A percentile compares a stretch with the other conserved stretches of the same genome.
Evolutionary conservation across 2,888 invertebrate species (phyloP).

Genomic region (Empis stercorea): DNA sequence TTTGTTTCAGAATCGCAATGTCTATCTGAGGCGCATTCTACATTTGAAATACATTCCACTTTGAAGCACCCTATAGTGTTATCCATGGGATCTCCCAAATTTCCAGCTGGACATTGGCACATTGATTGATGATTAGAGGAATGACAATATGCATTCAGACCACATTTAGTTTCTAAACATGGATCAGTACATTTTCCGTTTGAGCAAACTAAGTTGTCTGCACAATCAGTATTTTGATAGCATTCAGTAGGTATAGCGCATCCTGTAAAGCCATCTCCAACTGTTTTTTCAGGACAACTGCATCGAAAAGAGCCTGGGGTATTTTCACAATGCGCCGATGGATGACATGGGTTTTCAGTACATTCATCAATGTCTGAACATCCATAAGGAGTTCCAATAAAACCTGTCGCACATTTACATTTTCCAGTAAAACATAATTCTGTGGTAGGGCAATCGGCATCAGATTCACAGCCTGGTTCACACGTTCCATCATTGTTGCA

Average conservation of each 20-base stretch:
- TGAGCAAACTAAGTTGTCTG: conserved; percentile 59
- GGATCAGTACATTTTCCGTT: conserved; percentile 70
- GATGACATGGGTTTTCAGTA: conserved; percentile 60
- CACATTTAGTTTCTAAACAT: conserved; percentile 59
- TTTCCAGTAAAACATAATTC: conserved; percentile 63
- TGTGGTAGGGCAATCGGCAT: conserved; percentile 64
- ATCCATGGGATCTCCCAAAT: conserved; percentile 69
- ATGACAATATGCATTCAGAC: conserved; percentile 61
- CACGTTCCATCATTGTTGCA: conserved; percentile 68
- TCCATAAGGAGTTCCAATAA: conserved; percentile 54
- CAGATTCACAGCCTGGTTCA: conserved; percentile 67
- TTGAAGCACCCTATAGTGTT: conserved; percentile 70
- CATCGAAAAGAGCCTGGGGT: conserved; percentile 69
- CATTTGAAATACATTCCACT: conserved; percentile 70
- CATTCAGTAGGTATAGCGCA: conserved; percentile 69
- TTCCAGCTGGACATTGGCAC: conserved; percentile 69
- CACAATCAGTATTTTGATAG: conserved; percentile 57
- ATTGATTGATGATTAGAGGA: conserved; percentile 56
- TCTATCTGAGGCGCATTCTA: conserved; percentile 62
- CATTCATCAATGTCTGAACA: conserved; percentile 81
- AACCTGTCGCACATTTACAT: conserved; percentile 69
- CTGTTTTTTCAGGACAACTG: conserved; percentile 61
- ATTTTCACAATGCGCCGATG: conserved; percentile 66
- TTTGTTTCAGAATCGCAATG: conserved; percentile 62
- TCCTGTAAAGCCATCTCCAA: conserved; percentile 60